Evolutionary conservation across 2,113 vertebrate genomes (phyloP).

Genomic region (Syngnathus typhle): DNA sequence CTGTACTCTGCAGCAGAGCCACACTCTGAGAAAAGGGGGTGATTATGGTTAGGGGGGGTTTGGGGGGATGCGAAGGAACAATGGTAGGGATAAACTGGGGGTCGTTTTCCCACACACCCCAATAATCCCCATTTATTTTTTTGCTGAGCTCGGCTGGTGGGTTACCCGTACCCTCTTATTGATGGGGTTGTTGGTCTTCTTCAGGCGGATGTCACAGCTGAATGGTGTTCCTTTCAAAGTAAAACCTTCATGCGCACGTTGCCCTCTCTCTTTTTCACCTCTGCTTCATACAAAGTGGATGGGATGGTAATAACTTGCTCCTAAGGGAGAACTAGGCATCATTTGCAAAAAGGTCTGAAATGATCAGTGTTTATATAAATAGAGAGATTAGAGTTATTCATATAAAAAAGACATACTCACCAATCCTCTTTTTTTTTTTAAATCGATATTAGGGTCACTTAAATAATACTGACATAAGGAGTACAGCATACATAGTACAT

Average conservation of each 20-base stretch:
- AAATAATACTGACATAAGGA: no score
- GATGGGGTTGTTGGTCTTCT: conserved; percentile 42
- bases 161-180: conserved; percentile 37
- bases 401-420: background rate
- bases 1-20: conserved; percentile 65
- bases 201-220: conserved; percentile 38
- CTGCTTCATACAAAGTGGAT: background rate
- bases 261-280: background rate
- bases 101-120: conserved; percentile 22
- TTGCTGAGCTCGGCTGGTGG: conserved; percentile 40
- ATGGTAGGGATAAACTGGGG: conserved; percentile 15
- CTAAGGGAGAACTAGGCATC: background rate
- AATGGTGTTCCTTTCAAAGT: conserved; percentile 44
- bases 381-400: no score
- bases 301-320: background rate
- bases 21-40: conserved; percentile 20
- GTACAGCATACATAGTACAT: no score
- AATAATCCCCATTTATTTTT: conserved; percentile 6
- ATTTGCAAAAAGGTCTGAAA: background rate
- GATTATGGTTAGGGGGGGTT: conserved; percentile 12
- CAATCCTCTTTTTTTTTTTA: background rate
- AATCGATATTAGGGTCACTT: no score
- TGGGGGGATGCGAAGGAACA: conserved; percentile 7
- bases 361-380: background rate
- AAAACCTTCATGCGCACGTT: conserved; percentile 15